Conservation (phyloP, 2,113 vertebrate genomes). For the Pelodiscus sinensis region DNA sequence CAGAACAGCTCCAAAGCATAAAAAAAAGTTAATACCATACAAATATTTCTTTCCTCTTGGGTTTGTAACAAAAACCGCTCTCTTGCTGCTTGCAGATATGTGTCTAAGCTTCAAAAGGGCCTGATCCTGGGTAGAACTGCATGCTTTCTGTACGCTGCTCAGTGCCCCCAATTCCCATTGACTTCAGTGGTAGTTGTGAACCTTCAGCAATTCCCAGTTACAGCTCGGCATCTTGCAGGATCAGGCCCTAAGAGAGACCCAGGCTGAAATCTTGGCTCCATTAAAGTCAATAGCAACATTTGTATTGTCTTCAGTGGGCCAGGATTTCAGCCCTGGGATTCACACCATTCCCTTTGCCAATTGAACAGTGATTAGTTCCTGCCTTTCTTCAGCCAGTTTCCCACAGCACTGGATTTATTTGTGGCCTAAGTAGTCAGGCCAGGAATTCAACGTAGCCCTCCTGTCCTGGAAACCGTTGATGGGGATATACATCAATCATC, state of each 20-base stretch:
- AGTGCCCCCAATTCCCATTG: not conserved
- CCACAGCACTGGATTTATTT: slow-evolving; percentile 8
- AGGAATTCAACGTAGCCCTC: slow-evolving; percentile 29
- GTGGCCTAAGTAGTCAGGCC: not conserved
- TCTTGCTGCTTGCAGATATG: slow-evolving; percentile 1
- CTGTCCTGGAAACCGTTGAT: not conserved
- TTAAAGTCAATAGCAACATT: not conserved
- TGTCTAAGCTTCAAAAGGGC: not conserved
- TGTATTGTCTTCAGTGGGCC: not conserved
- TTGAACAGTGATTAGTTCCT: slow-evolving; percentile 66
- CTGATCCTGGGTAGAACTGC: not conserved
- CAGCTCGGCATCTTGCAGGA: slow-evolving; percentile 1
- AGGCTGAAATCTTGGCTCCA: not conserved
- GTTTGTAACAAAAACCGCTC: slow-evolving; percentile 17
- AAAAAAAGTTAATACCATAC: slow-evolving; percentile 47
- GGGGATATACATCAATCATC: not conserved
- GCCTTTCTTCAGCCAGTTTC: slow-evolving; percentile 66
- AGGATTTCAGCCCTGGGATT: slow-evolving; percentile 44
- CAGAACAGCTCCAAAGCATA: slow-evolving; percentile 5
- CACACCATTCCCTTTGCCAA: slow-evolving; percentile 71
- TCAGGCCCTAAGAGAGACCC: not conserved
- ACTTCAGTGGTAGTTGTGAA: not conserved
- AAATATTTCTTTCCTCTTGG: slow-evolving; percentile 1
- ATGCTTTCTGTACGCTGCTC: not conserved
- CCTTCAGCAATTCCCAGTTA: not conserved